phyloP scores from a whole-genome alignment of 1,140 invertebrate genomes.

The Drosophila bocki region DNA sequence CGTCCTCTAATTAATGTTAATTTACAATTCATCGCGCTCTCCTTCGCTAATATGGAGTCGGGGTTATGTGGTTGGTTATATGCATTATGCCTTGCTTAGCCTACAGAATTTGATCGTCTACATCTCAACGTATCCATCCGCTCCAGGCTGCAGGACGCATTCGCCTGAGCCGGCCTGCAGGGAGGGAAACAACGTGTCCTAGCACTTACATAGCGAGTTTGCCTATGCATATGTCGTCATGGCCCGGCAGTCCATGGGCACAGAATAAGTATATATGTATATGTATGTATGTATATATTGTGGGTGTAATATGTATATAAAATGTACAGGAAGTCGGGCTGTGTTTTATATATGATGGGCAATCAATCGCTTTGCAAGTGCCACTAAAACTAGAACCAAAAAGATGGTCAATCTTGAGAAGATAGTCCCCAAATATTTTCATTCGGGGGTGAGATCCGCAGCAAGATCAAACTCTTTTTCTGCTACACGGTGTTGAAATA shows the following conservation, averaged over 20 bases:
- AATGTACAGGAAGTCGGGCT: slow-evolving; percentile 67
- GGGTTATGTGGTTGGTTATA: slow-evolving; percentile 52
- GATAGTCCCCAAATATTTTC: background rate
- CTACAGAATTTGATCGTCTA: slow-evolving; percentile 81
- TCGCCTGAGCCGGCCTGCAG: slow-evolving; percentile 3
- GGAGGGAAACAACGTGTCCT: slow-evolving; percentile 10
- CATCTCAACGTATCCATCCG: slow-evolving; percentile 51
- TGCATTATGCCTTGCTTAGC: slow-evolving; percentile 68
- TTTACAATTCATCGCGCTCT: slow-evolving; percentile 67
- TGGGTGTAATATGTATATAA: slow-evolving; percentile 54
- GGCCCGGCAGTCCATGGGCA: slow-evolving; percentile 36
- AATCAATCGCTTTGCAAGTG: slow-evolving; percentile 66
- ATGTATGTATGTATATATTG: slow-evolving; percentile 17
- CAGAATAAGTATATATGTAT: slow-evolving; percentile 30
- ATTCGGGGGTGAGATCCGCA: background rate
- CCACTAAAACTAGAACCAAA: slow-evolving; percentile 34
- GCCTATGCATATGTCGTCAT: slow-evolving; percentile 22
- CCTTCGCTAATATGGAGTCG: slow-evolving; percentile 45
- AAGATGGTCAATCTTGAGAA: slow-evolving; percentile 34
- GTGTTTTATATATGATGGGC: slow-evolving; percentile 14
- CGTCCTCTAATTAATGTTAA: slow-evolving; percentile 63
- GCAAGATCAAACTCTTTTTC: slow-evolving; percentile 47
- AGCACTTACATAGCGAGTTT: slow-evolving; percentile 60
- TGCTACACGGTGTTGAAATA: slow-evolving; percentile 40
- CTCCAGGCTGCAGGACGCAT: background rate